Percentiles rank a stretch among this genome's conserved stretches.
Evolutionary conservation across 1,140 invertebrate species (phyloP).

Genomic region (Dermatophagoides farinae): DNA sequence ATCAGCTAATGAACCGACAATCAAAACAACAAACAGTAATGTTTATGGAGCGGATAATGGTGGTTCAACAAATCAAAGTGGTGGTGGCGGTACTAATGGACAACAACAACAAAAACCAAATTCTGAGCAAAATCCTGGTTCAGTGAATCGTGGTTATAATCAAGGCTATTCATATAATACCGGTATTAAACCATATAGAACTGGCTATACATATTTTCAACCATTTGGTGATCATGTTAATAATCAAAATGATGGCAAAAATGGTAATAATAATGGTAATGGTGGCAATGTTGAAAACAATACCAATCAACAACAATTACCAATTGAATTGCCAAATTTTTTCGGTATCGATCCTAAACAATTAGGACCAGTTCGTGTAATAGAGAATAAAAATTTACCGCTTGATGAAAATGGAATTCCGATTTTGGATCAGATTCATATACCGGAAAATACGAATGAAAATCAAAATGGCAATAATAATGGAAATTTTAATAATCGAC

Average conservation of each 20-base stretch:
- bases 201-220: conserved; percentile 10
- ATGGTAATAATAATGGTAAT: neutral
- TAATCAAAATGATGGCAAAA: neutral
- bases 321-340: neutral
- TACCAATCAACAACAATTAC: neutral
- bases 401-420: conserved; percentile 2
- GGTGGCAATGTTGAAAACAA: neutral
- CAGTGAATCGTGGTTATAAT: neutral
- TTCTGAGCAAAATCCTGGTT: neutral
- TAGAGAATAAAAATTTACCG: neutral
- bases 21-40: neutral
- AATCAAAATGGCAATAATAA: neutral
- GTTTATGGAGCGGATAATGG: neutral
- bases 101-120: neutral
- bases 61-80: neutral
- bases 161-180: conserved; percentile 11
- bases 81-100: neutral
- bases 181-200: conserved; percentile 5
- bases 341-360: conserved; percentile 6
- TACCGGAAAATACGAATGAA: neutral
- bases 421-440: neutral
- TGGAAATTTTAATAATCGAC: neutral
- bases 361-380: neutral
- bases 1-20: neutral
- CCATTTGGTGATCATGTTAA: conserved; percentile 9